Percentiles rank a stretch among this genome's conserved stretches.
phyloP scores from a whole-genome alignment of 2,797 vertebrate genomes.

The Cuculus canorus region DNA sequence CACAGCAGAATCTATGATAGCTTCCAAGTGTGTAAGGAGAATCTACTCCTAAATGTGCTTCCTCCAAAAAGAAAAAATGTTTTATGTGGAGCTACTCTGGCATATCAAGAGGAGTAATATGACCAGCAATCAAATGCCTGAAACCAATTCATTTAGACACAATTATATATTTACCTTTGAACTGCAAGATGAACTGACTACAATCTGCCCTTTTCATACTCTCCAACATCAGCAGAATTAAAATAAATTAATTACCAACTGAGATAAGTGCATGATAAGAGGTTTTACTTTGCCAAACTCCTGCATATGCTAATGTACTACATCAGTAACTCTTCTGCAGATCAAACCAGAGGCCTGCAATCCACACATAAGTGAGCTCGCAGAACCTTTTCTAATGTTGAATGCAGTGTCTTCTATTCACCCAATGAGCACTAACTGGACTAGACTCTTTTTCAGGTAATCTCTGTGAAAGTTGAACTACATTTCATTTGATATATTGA shows the following conservation, averaged over 20 bases:
- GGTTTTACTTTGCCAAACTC: background rate
- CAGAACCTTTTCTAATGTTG: background rate
- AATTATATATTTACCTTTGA: background rate
- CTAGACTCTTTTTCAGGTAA: background rate
- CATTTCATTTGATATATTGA: background rate
- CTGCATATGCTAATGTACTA: background rate
- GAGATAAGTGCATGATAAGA: background rate
- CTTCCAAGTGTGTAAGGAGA: background rate
- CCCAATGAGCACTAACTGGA: background rate
- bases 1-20: background rate
- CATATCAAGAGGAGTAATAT: background rate
- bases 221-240: background rate
- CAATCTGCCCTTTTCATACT: background rate
- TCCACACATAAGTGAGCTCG: background rate
- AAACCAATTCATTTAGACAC: background rate
- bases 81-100: background rate
- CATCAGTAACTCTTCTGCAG: background rate
- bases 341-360: background rate
- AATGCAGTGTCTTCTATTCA: background rate
- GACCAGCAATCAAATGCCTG: background rate
- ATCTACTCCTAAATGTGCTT: background rate
- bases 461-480: background rate
- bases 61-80: background rate
- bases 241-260: background rate
- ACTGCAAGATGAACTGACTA: background rate